These are phyloP conservation scores for Scaptomyza pallida DNA, from an alignment of 1,140 invertebrate genomes.

Conservation along the genomic window DNA sequence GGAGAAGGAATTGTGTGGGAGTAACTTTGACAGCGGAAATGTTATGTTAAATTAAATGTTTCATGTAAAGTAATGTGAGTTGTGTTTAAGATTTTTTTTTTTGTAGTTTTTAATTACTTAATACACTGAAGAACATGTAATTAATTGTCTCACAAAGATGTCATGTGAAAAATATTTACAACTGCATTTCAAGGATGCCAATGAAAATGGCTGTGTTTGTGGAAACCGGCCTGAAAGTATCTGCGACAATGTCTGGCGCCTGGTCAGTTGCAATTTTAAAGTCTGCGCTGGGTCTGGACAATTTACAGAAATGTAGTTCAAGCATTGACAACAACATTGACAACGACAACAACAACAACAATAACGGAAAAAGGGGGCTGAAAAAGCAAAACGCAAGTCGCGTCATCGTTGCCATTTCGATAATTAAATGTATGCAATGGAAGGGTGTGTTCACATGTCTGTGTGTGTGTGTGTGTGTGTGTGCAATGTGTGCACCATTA, in stretches of 20 bases:
- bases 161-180: not conserved
- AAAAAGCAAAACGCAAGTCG: conserved; percentile 1
- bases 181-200: not conserved
- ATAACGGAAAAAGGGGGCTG: conserved; percentile 2
- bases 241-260: conserved; percentile 15
- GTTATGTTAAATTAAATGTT: conserved; percentile 14
- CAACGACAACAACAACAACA: not conserved
- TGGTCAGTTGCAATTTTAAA: conserved; percentile 53
- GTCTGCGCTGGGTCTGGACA: conserved; percentile 49
- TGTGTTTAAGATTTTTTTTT: no score
- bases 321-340: conserved; percentile 27
- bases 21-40: not conserved
- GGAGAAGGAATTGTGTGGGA: not conserved
- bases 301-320: conserved; percentile 68
- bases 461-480: conserved; percentile 33
- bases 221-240: not conserved
- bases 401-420: conserved; percentile 68
- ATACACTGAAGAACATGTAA: not conserved
- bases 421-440: conserved; percentile 73
- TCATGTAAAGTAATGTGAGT: not conserved
- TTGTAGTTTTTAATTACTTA: not conserved
- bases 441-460: conserved; percentile 15
- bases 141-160: not conserved
- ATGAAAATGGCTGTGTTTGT: not conserved
- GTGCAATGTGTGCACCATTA: conserved; percentile 61